These are phyloP conservation scores for Dipodomys merriami DNA, from an alignment of 2,113 vertebrate species.

Conservation along the genomic window DNA sequence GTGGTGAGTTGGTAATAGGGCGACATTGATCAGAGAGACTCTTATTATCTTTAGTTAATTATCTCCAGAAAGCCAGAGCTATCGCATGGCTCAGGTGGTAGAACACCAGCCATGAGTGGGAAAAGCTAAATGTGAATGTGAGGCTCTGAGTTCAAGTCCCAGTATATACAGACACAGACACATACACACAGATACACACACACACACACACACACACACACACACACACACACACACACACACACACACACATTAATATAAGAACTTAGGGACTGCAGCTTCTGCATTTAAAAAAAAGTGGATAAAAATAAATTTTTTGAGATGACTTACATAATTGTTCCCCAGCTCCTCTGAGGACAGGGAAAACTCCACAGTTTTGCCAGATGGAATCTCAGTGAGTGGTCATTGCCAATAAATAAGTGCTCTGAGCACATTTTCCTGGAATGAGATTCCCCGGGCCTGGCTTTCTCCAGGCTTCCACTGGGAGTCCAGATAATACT, in stretches of 20 bases:
- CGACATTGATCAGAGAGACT: too few species aligned
- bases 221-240: too few species aligned
- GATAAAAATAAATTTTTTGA: slow-evolving; percentile 76
- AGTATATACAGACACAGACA: too few species aligned
- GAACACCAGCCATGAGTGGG: too few species aligned
- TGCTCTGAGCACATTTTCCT: slow-evolving; percentile 68
- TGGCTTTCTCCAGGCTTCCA: slow-evolving; percentile 54
- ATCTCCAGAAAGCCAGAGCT: too few species aligned
- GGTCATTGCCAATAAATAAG: slow-evolving; percentile 72
- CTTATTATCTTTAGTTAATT: too few species aligned
- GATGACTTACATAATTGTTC: slow-evolving; percentile 77
- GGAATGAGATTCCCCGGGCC: slow-evolving; percentile 62
- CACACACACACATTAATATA: not conserved
- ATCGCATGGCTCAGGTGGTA: too few species aligned
- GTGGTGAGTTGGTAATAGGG: too few species aligned
- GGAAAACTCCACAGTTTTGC: slow-evolving; percentile 70
- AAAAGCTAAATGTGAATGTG: too few species aligned
- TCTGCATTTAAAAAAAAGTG: slow-evolving; percentile 26
- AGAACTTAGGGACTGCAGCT: slow-evolving; percentile 4
- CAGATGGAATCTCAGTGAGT: slow-evolving; percentile 73
- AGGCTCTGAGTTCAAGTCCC: too few species aligned
- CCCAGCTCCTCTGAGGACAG: slow-evolving; percentile 69
- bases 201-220: too few species aligned
- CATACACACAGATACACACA: too few species aligned
- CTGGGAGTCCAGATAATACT: slow-evolving; percentile 53